Base-by-base conservation (phyloP, 1,140 invertebrate genomes). In the Tetragonula clypearis region DNA sequence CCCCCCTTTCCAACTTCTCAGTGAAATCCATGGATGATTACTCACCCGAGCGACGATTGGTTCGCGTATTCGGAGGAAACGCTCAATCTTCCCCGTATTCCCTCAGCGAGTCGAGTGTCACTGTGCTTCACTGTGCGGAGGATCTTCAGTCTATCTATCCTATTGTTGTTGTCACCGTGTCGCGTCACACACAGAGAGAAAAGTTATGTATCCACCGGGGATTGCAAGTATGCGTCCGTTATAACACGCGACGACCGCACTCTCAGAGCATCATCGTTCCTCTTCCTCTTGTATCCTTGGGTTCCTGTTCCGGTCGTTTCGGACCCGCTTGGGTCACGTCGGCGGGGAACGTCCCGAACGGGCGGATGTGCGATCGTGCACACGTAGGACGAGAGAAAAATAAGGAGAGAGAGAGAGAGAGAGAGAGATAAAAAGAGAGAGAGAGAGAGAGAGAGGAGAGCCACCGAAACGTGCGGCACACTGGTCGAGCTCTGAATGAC, bases 401-500 rank as follows among this genome's bases (percentile, higher is more conserved):
- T 0, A 4, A 5, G 5, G 5, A 41, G 41, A 41, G 41, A 41
- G 41, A 41, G 8, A 9, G 0, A 49, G 41, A 49, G 8, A 49
- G 41, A 49, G 41, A 49, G 41, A 41, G 41, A 41, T 5, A 41
- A 3, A 49, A 0, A 49, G 41, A 49, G 8, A 49, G 6, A 41
- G 41, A 41, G 41, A 41, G 41, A 49, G 41, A 49, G 41, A 8
- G 41, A 49, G 41, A 49, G 83, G 84, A 86, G 75, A 88, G 87
- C 72, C 88, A 86, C 90, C 41, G 81, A 88, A 76, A 80, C 85
- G 82, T 66, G 85, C 90, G 82, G 78, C 86, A 86, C 90, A 91
- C 73, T 91, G 87, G 90, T 90, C 91, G 89, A 85, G 90, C 89
- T 89, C 87, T 88, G 91, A 92, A 90, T 91, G 92, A 91, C 76